Evolutionary conservation across 2,113 vertebrate species (phyloP).

Genomic region (Jacana jacana): DNA sequence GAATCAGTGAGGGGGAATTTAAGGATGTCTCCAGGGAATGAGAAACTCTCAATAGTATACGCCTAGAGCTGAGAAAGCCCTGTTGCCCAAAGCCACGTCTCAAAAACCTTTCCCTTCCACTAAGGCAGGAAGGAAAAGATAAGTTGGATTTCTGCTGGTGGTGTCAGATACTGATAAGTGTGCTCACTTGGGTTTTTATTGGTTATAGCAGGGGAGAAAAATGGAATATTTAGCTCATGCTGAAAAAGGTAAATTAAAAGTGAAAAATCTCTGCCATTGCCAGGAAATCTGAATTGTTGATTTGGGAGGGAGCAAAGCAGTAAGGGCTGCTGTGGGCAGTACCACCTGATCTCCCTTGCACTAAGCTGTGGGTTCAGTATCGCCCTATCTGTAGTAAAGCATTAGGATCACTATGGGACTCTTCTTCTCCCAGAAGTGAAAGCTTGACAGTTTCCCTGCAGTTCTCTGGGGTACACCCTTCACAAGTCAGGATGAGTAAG

Average conservation of each 20-base stretch:
- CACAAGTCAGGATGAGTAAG: background rate
- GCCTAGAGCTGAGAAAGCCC: background rate
- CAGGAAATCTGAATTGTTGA: background rate
- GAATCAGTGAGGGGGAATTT: background rate
- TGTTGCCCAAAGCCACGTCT: background rate
- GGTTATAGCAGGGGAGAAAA: background rate
- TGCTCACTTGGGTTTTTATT: conserved; percentile 2
- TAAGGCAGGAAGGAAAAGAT: background rate
- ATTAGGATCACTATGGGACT: background rate
- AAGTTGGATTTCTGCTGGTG: background rate
- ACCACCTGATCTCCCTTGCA: background rate
- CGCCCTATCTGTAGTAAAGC: background rate
- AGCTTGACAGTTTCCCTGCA: background rate
- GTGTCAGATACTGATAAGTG: background rate
- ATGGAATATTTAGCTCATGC: background rate
- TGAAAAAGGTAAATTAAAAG: conserved; percentile 2
- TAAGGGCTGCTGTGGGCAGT: background rate
- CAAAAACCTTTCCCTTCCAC: background rate
- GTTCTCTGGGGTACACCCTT: background rate
- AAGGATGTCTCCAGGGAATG: background rate
- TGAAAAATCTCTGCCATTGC: background rate
- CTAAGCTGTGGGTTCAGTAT: accelerated
- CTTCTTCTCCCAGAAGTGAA: background rate
- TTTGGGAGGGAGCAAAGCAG: background rate
- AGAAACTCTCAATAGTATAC: background rate